Base-by-base conservation (phyloP, 2,113 vertebrate species). In the Setophaga petechia region DNA sequence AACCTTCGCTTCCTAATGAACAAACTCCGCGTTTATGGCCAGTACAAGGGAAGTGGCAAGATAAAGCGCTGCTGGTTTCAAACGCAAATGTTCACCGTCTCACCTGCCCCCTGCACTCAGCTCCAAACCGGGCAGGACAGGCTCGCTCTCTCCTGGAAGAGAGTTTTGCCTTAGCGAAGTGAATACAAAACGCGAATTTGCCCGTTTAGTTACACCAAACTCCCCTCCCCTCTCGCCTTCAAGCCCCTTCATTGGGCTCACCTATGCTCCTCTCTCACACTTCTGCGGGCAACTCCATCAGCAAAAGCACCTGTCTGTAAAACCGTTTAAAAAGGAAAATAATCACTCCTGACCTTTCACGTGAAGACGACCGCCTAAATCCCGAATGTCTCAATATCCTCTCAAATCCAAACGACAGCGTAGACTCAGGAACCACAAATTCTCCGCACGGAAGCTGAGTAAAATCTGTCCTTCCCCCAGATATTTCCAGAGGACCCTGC, bases 111-210 rank as follows among this genome's bases (percentile, higher is more conserved):
- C 21, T 66, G 18, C 20, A 2, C 43, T 31, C 12, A 4, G 47
- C 39, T 35, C 62, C 7, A 2, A 1, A 10, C 22, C 1, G 4
- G 37, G 37, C 69, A 30, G 69, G 22, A 54, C 35, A 10, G 12
- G 2, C 18, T 46, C 13, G 5, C 23, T 3, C 39, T 2, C 39
- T 54, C 11, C 57, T 7, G 3, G 6, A 20, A 25, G 2, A 16
- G 27, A 16, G 27, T 12, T 51, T 8, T 80, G 37, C 23, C 10
- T 18, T 14, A 27, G 7, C 13, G 10, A 2, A 52, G 15, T 2
- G 39, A 75, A n/a, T 2, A 2, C 18, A 25, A 20, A 6, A 5
- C 2, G 5, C 8, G 0, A 31, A 7, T n/a, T 13, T 3, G 12
- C 4, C 23, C 12, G 6, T 83, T n/a, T 5, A 57, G 19, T 33